phyloP scores from a whole-genome alignment of 2,797 vertebrate genomes.

The Epinephelus awoara region DNA sequence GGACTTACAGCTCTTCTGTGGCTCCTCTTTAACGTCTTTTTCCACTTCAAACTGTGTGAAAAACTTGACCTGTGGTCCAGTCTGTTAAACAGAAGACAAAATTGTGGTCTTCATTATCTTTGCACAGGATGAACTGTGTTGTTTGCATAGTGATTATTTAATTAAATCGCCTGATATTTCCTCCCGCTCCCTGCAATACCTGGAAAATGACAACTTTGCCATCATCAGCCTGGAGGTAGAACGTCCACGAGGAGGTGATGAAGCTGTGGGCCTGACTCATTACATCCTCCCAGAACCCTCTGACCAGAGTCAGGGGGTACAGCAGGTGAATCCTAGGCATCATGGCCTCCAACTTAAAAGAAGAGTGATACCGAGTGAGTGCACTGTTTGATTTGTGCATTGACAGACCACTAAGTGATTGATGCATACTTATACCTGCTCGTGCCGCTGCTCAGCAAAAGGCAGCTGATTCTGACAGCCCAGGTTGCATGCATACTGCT shows the following conservation, averaged over 20 bases:
- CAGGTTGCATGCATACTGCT: slow-evolving; percentile 95
- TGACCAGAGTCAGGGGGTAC: slow-evolving; percentile 93
- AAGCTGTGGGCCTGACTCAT: slow-evolving; percentile 97
- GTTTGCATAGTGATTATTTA: not conserved
- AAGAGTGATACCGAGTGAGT: not conserved
- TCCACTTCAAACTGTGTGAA: slow-evolving; percentile 88
- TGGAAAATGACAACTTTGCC: slow-evolving; percentile 98
- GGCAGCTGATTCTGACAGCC: slow-evolving; percentile 97
- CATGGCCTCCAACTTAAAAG: slow-evolving; percentile 91
- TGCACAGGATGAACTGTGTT: not conserved
- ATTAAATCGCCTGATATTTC: not conserved
- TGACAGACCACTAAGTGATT: not conserved
- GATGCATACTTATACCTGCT: slow-evolving; percentile 86
- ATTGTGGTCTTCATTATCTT: not conserved
- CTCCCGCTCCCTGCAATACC: slow-evolving; percentile 78
- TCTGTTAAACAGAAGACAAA: slow-evolving; percentile 80
- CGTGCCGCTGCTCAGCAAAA: slow-evolving; percentile 92
- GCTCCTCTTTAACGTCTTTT: slow-evolving; percentile 83
- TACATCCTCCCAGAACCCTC: slow-evolving; percentile 95
- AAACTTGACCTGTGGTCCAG: slow-evolving; percentile 92
- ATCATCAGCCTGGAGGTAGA: slow-evolving; percentile 98
- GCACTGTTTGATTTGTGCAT: fast-evolving
- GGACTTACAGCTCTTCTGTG: slow-evolving; percentile 88
- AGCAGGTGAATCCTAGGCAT: slow-evolving; percentile 96
- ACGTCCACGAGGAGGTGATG: slow-evolving; percentile 96